Evolutionary conservation across 2,113 vertebrate species (phyloP).

Genomic region (Tichodroma muraria): DNA sequence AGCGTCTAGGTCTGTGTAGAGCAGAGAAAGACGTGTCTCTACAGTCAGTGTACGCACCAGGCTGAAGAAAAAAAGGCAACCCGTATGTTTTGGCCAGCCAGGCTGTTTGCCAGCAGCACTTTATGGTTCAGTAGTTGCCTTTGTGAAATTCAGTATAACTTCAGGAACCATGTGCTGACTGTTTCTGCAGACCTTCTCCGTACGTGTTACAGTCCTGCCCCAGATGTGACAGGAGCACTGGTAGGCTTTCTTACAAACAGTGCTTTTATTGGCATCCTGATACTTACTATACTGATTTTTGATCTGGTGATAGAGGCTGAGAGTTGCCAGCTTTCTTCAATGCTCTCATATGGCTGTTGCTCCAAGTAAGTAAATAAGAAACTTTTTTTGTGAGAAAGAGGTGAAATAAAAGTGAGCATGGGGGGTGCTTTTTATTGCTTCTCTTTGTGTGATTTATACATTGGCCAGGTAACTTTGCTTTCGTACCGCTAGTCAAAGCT

Average conservation of each 20-base stretch:
- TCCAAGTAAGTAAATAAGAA: not conserved
- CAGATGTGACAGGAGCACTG: not conserved
- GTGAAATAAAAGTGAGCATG: not conserved
- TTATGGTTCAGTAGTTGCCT: not conserved
- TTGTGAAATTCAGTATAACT: not conserved
- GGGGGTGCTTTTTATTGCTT: not conserved
- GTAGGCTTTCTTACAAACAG: not conserved
- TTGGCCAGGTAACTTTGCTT: slow-evolving; percentile 5
- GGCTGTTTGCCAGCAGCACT: not conserved
- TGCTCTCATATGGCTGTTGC: not conserved
- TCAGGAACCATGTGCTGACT: not conserved
- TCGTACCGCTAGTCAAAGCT: slow-evolving; percentile 46
- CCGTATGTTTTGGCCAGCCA: accelerated
- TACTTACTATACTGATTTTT: not conserved
- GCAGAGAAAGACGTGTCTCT: not conserved
- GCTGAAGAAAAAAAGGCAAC: not conserved
- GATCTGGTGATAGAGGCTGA: accelerated
- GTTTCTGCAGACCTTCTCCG: not conserved
- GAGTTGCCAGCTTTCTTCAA: not conserved
- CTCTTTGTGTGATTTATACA: not conserved
- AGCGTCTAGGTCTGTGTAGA: not conserved
- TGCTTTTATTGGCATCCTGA: not conserved
- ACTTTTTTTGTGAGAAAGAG: not conserved
- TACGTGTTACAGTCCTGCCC: not conserved
- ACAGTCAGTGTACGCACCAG: not conserved